Evolutionary conservation across 1,140 invertebrate genomes (phyloP).

Genomic region (Theocolax elegans): DNA sequence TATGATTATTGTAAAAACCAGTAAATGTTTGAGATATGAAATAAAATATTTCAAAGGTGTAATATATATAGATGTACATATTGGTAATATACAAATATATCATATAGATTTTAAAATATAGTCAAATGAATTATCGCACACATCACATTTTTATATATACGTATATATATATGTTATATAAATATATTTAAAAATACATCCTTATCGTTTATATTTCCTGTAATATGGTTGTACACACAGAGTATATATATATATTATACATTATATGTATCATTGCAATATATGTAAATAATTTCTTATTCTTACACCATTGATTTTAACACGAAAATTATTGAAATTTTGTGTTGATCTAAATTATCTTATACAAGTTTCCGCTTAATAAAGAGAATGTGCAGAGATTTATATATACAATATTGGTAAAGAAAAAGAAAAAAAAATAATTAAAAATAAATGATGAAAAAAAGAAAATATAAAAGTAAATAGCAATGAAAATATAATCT

Average conservation of each 20-base stretch:
- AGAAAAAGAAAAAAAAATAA: background rate
- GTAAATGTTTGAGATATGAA: conserved; percentile 41
- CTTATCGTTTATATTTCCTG: conserved; percentile 30
- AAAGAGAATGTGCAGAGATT: conserved; percentile 36
- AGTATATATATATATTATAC: conserved; percentile 33
- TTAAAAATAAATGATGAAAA: background rate
- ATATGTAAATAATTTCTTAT: conserved; percentile 34
- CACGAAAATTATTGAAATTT: conserved; percentile 20
- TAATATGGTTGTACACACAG: conserved; percentile 31
- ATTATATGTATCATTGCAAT: conserved; percentile 24
- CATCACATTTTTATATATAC: conserved; percentile 21
- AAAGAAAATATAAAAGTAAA: background rate
- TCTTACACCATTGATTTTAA: conserved; percentile 37
- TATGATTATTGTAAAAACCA: conserved; percentile 60
- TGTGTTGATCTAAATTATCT: conserved; percentile 35
- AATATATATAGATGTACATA: conserved; percentile 47
- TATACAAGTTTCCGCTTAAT: conserved; percentile 45
- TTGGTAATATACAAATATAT: conserved; percentile 33
- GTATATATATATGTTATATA: conserved; percentile 4
- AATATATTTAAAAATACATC: conserved; percentile 25
- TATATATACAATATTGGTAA: too few species aligned
- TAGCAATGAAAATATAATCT: background rate
- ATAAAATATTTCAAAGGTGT: conserved; percentile 56
- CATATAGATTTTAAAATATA: conserved; percentile 22
- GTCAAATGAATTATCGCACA: conserved; percentile 25